phyloP scores from a whole-genome alignment of 2,888 invertebrate species.

The Baronia brevicornis region DNA sequence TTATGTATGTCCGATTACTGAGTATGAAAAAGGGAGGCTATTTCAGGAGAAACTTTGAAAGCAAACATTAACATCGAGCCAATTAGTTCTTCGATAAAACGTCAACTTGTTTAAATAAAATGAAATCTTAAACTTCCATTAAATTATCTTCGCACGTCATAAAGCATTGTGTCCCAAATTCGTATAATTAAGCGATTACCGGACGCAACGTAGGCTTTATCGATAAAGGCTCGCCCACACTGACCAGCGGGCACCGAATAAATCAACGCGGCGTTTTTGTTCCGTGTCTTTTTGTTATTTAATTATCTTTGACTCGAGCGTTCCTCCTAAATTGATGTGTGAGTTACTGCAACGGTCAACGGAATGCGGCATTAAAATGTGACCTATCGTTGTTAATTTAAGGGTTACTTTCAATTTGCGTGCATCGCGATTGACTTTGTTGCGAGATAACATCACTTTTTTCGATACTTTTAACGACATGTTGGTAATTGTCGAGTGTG shows the following conservation, averaged over 20 bases:
- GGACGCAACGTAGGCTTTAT: constrained; percentile 14
- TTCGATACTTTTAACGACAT: constrained; percentile 32
- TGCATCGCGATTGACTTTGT: constrained; percentile 5
- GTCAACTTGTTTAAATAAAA: too few relatives aligned
- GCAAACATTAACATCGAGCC: too few relatives aligned
- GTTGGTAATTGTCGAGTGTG: constrained; percentile 33
- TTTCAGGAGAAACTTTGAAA: too few relatives aligned
- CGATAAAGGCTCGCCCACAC: constrained; percentile 23
- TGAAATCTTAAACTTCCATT: too few relatives aligned
- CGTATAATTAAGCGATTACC: constrained; percentile 22
- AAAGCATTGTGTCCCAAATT: constrained; percentile 18
- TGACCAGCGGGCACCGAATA: constrained; percentile 29
- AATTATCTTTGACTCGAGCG: constrained; percentile 55
- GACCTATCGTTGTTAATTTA: constrained; percentile 11
- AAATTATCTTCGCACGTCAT: constrained; percentile 19
- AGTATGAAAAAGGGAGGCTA: too few relatives aligned
- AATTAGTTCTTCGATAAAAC: too few relatives aligned
- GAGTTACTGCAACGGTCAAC: constrained; percentile 22
- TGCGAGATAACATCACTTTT: constrained; percentile 35
- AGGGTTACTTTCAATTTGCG: constrained; percentile 14
- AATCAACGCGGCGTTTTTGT: constrained; percentile 38
- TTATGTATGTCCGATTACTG: too few relatives aligned
- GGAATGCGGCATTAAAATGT: constrained; percentile 9
- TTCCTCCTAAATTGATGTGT: constrained; percentile 48
- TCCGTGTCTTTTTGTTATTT: constrained; percentile 55